A percentile compares a stretch with the other conserved stretches of the same genome.
phyloP scores from a whole-genome alignment of 2,888 invertebrate genomes.

The Epistrophella euchroma region DNA sequence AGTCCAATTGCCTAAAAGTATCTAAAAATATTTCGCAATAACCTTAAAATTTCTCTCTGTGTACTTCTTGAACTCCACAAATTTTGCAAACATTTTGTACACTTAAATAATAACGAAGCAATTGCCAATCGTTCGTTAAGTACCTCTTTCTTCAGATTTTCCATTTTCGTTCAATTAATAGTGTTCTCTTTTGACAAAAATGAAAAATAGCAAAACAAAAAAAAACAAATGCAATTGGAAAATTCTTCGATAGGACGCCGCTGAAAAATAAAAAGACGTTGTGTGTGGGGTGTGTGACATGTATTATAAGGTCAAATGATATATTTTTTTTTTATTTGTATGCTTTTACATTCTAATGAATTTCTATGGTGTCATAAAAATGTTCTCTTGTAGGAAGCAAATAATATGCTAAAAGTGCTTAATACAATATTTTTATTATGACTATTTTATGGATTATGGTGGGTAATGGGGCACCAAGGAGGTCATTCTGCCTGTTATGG shows the following conservation, averaged over 20 bases:
- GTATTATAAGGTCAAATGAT: conserved; percentile 69
- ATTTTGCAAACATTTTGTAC: conserved; percentile 49
- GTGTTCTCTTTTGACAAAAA: conserved; percentile 31
- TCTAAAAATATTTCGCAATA: too few species aligned
- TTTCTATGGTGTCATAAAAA: conserved; percentile 7
- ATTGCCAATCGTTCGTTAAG: conserved; percentile 70
- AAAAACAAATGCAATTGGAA: conserved; percentile 47
- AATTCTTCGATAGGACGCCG: conserved; percentile 59
- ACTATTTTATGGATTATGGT: background rate
- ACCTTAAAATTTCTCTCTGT: conserved; percentile 56
- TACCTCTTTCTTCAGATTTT: conserved; percentile 45
- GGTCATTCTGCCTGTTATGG: conserved; percentile 11
- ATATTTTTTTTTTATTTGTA: conserved; percentile 33
- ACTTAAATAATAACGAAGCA: conserved; percentile 61
- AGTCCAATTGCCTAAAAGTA: too few species aligned
- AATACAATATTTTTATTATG: background rate
- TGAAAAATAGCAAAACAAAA: background rate
- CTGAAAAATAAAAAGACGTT: conserved; percentile 26
- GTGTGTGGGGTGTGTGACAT: conserved; percentile 64
- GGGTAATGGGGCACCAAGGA: background rate
- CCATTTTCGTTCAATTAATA: conserved; percentile 60
- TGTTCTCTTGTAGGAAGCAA: background rate
- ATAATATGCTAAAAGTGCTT: background rate
- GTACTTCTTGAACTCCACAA: conserved; percentile 41
- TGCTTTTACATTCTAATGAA: conserved; percentile 8